phyloP scores from a whole-genome alignment of 2,113 vertebrate genomes.

The Tenrec ecaudatus region DNA sequence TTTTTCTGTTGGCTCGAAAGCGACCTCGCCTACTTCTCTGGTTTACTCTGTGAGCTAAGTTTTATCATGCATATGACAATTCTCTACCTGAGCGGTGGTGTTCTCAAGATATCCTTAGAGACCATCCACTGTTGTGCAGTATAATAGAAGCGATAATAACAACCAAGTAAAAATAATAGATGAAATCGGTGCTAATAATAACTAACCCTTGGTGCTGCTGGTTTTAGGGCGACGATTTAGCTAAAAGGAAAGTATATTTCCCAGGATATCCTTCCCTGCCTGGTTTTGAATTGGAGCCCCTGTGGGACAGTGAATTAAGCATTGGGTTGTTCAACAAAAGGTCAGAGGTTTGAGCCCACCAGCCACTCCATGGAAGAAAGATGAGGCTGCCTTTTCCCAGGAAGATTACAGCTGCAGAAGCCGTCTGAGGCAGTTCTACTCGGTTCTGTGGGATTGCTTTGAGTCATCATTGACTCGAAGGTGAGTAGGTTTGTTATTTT shows the following conservation, averaged over 20 bases:
- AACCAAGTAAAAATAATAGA: neutral
- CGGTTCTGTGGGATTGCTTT: too few species aligned
- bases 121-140: neutral
- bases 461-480: too few species aligned
- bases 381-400: too few species aligned
- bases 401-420: too few species aligned
- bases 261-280: neutral
- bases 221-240: neutral
- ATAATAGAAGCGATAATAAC: neutral
- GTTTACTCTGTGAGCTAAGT: neutral
- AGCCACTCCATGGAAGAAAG: too few species aligned
- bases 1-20: neutral
- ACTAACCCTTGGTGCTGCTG: neutral
- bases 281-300: too few species aligned
- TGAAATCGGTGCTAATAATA: neutral
- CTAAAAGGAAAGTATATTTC: neutral
- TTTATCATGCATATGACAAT: neutral
- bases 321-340: too few species aligned
- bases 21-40: neutral
- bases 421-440: too few species aligned
- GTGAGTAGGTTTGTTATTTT: too few species aligned
- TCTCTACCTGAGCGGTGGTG: neutral
- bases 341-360: too few species aligned
- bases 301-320: too few species aligned
- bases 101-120: neutral